phyloP scores from a whole-genome alignment of 2,888 invertebrate genomes.

The Phragmatobia fuliginosa region DNA sequence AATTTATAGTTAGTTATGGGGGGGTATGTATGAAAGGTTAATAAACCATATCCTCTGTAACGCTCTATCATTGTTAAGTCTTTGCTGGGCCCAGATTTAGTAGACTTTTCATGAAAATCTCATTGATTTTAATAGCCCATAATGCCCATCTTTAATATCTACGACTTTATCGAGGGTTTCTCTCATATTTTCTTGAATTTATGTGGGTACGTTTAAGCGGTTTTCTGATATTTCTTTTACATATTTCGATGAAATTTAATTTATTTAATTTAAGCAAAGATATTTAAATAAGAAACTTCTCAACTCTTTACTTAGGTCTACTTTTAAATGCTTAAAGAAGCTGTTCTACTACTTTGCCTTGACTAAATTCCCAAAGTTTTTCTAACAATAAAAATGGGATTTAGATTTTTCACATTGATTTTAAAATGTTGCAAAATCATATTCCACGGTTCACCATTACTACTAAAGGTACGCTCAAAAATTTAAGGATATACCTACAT shows the following conservation, averaged over 20 bases:
- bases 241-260: slow-evolving; percentile 72
- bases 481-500: too few relatives aligned
- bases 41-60: slow-evolving; percentile 23
- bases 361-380: too few relatives aligned
- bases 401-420: too few relatives aligned
- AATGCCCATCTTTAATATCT: slow-evolving; percentile 73
- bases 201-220: slow-evolving; percentile 74
- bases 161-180: slow-evolving; percentile 73
- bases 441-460: too few relatives aligned
- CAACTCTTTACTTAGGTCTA: slow-evolving; percentile 50
- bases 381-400: too few relatives aligned
- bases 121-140: slow-evolving; percentile 80
- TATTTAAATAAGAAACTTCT: slow-evolving; percentile 55
- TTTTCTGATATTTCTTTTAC: slow-evolving; percentile 68
- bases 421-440: too few relatives aligned
- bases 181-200: slow-evolving; percentile 77
- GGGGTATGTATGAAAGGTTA: slow-evolving; percentile 2
- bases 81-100: slow-evolving; percentile 57
- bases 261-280: slow-evolving; percentile 63
- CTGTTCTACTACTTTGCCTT: neutral
- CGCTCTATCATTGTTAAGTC: slow-evolving; percentile 32
- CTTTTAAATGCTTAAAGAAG: slow-evolving; percentile 28
- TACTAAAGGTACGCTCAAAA: too few relatives aligned
- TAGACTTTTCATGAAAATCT: slow-evolving; percentile 77
- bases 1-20: slow-evolving; percentile 8